Evolutionary conservation across 2,113 vertebrate genomes (phyloP).

Genomic region (Isurus oxyrinchus): DNA sequence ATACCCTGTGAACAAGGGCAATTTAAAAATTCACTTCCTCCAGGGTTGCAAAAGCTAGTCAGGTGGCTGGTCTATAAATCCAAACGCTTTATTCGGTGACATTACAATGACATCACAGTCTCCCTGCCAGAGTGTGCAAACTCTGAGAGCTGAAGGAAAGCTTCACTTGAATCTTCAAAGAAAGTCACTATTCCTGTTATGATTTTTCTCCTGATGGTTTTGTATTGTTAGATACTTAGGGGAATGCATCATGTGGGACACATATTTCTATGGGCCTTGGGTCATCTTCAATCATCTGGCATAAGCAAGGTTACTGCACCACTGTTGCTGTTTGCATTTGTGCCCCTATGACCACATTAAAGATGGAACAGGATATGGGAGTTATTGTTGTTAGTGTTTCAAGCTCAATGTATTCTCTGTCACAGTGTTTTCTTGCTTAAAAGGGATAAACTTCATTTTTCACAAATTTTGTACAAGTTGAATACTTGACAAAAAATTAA

Average conservation of each 20-base stretch:
- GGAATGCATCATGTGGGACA: not conserved
- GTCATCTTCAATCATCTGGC: not conserved
- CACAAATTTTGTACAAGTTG: not conserved
- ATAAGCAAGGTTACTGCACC: not conserved
- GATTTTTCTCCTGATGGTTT: not conserved
- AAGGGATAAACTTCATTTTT: not conserved
- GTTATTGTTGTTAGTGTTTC: not conserved
- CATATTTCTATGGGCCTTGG: not conserved
- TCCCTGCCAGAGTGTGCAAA: not conserved
- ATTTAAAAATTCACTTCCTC: too few species aligned
- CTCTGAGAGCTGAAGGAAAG: not conserved
- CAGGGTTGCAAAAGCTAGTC: too few species aligned
- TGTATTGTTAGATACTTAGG: not conserved
- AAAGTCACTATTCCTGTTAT: not conserved
- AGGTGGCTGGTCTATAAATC: too few species aligned
- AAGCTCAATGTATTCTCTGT: not conserved
- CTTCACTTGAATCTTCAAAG: not conserved
- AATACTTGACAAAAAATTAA: not conserved
- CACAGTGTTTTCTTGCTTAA: not conserved
- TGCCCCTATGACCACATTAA: not conserved
- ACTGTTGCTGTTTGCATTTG: not conserved
- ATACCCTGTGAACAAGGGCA: too few species aligned
- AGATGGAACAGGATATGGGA: not conserved
- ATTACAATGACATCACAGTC: too few species aligned
- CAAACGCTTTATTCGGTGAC: too few species aligned